These are phyloP conservation scores for Drosophila recens DNA, from an alignment of 2,888 invertebrate species.

Conservation along the genomic window DNA sequence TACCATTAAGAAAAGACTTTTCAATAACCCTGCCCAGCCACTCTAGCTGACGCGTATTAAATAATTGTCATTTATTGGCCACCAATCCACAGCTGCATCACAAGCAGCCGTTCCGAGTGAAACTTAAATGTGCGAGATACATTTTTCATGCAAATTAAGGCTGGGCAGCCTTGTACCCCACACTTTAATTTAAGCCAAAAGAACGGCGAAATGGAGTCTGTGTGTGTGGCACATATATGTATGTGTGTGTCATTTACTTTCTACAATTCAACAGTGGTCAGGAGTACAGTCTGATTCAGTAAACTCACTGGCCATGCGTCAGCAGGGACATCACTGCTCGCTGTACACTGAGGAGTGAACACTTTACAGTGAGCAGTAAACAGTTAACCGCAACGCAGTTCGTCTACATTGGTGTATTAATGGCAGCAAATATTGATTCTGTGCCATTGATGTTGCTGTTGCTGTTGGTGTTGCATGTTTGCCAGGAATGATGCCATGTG, in stretches of 20 bases:
- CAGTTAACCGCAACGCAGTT: conserved; percentile 47
- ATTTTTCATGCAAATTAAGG: conserved; percentile 29
- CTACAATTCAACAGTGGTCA: conserved; percentile 11
- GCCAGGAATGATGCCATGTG: conserved; percentile 6
- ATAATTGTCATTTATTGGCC: conserved; percentile 30
- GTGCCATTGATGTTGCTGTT: conserved; percentile 19
- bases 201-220: neutral
- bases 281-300: conserved; percentile 26
- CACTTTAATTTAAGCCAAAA: neutral
- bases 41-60: conserved; percentile 1
- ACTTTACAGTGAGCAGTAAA: conserved; percentile 16
- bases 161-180: neutral
- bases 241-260: conserved; percentile 5
- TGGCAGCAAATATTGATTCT: conserved; percentile 59
- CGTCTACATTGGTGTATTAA: conserved; percentile 36
- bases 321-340: neutral
- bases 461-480: conserved; percentile 13
- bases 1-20: too few relatives aligned
- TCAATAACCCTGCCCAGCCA: too few relatives aligned
- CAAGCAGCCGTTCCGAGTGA: conserved; percentile 8
- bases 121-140: conserved; percentile 30
- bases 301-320: conserved; percentile 2
- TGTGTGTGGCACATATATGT: conserved; percentile 17
- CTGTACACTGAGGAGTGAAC: neutral
- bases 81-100: conserved; percentile 5